A percentile compares a stretch with the other conserved stretches of the same genome.
Conservation (phyloP, 92 coral and sea anemone genomes). For the Phenganax stokvisi region DNA sequence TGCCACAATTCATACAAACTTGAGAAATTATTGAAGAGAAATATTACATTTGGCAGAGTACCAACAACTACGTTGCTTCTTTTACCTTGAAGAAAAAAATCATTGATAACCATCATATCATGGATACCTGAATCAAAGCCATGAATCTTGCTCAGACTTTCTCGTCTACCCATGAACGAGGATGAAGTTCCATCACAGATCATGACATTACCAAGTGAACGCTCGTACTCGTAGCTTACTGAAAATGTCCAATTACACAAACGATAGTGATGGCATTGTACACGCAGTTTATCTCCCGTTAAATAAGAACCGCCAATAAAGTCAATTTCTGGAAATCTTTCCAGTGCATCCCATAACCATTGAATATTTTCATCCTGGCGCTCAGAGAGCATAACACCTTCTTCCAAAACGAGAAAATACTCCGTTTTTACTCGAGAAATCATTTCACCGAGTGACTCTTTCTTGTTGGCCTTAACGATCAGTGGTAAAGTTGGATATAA, state of each 20-base stretch:
- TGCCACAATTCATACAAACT: background rate
- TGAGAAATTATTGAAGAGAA: conserved; percentile 14
- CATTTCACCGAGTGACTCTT: background rate
- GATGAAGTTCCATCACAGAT: conserved; percentile 52
- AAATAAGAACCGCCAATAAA: conserved; percentile 58
- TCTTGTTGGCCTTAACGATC: background rate
- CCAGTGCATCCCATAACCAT: conserved; percentile 50
- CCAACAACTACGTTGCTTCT: conserved; percentile 27
- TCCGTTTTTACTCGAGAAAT: conserved; percentile 32
- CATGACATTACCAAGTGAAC: conserved; percentile 53
- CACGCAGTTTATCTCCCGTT: conserved; percentile 28
- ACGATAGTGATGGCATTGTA: conserved; percentile 46
- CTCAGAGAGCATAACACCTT: conserved; percentile 25
- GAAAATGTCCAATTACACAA: conserved; percentile 59
- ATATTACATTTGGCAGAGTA: conserved; percentile 40
- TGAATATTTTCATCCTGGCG: conserved; percentile 43
- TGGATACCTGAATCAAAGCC: conserved; percentile 39
- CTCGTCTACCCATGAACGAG: conserved; percentile 50
- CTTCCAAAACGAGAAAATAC: conserved; percentile 49
- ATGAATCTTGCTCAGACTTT: background rate
- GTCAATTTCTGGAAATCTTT: conserved; percentile 46
- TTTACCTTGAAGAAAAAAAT: conserved; percentile 47
- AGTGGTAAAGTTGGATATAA: background rate
- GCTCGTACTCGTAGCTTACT: conserved; percentile 48
- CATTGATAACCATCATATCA: conserved; percentile 40